These are phyloP conservation scores for Ctenochaetus hawaiiensis DNA, from an alignment of 2,797 vertebrate genomes.

Conservation along the genomic window DNA sequence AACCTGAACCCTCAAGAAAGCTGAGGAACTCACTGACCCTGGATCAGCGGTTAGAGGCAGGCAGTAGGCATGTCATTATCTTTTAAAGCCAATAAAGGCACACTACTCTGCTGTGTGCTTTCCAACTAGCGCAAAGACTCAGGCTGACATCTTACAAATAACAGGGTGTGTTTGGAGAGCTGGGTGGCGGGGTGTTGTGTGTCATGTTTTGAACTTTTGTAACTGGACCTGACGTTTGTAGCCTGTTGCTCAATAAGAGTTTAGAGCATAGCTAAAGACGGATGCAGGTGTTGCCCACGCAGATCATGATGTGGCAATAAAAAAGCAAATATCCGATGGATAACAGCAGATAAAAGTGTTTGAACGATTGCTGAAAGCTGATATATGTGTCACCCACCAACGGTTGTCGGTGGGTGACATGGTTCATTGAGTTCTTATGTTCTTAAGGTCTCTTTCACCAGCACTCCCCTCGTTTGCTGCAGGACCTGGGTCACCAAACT, in stretches of 20 bases:
- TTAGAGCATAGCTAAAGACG: slow-evolving; percentile 15
- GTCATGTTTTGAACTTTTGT: slow-evolving; percentile 65
- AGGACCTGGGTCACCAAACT: slow-evolving; percentile 68
- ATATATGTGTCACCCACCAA: slow-evolving; percentile 29
- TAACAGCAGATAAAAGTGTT: background rate
- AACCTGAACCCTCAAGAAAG: slow-evolving; percentile 47
- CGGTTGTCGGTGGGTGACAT: slow-evolving; percentile 42
- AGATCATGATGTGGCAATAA: slow-evolving; percentile 18
- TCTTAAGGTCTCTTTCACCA: slow-evolving; percentile 52
- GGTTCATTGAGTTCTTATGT: slow-evolving; percentile 69
- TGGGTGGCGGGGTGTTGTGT: slow-evolving; percentile 64
- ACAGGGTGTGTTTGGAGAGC: slow-evolving; percentile 66
- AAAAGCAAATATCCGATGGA: background rate
- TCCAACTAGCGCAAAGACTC: slow-evolving; percentile 59
- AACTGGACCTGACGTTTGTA: slow-evolving; percentile 65
- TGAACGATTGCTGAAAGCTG: slow-evolving; percentile 16
- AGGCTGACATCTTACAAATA: slow-evolving; percentile 64
- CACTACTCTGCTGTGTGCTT: slow-evolving; percentile 55
- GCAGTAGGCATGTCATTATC: slow-evolving; percentile 70
- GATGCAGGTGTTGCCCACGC: slow-evolving; percentile 15
- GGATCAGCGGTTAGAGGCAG: slow-evolving; percentile 50
- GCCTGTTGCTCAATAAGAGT: slow-evolving; percentile 27
- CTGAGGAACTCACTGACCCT: slow-evolving; percentile 66
- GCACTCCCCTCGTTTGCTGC: slow-evolving; percentile 65
- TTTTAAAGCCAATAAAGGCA: slow-evolving; percentile 80